Evolutionary conservation across 2,113 vertebrate genomes (phyloP).

Genomic region (Eretmochelys imbricata): DNA sequence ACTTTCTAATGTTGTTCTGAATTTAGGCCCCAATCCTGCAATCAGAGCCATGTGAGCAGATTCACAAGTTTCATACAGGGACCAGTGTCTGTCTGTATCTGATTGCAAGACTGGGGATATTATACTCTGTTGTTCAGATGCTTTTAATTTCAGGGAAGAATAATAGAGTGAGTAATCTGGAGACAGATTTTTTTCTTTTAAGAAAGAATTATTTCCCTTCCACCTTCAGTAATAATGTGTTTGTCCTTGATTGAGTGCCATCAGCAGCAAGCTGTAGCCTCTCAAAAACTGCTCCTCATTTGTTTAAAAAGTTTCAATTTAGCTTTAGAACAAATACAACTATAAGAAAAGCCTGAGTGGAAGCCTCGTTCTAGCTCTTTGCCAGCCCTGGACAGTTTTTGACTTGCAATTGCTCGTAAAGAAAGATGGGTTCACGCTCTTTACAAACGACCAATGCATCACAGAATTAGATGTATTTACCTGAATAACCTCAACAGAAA

Average conservation of each 20-base stretch:
- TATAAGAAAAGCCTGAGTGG: no score
- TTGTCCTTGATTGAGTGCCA: not conserved
- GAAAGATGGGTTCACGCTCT: not conserved
- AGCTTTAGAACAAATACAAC: no score
- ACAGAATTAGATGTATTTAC: not conserved
- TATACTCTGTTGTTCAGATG: not conserved
- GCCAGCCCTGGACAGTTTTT: not conserved
- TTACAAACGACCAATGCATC: fast-evolving
- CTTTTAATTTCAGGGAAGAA: not conserved
- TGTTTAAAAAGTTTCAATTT: not conserved
- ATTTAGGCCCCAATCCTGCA: fast-evolving
- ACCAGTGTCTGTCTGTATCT: not conserved
- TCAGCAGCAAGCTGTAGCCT: not conserved
- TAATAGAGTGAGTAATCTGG: not conserved
- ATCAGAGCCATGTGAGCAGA: not conserved
- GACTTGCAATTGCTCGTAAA: not conserved
- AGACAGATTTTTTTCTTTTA: not conserved
- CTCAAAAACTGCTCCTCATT: not conserved
- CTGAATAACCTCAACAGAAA: not conserved
- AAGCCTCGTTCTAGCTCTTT: not conserved
- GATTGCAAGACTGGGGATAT: not conserved
- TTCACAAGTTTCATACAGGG: not conserved
- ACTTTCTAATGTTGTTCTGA: not conserved
- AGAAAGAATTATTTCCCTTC: not conserved
- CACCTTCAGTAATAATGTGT: not conserved